Base-by-base conservation (phyloP, 2,797 vertebrate species). In the Melanotaenia nigrans region DNA sequence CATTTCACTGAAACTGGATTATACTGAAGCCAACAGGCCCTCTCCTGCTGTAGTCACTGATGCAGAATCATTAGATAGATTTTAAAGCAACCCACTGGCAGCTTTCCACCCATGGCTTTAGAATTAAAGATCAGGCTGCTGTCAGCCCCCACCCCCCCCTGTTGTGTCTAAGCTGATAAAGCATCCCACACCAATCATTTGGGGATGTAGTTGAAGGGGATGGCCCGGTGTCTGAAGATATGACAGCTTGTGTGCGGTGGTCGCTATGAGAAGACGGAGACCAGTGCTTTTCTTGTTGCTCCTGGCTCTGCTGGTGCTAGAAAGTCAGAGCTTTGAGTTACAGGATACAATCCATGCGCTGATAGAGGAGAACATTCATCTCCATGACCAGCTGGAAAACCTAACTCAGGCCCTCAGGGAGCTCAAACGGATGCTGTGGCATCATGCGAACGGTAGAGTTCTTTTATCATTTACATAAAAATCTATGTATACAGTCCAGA, bases 351-450 rank as follows among this genome's bases (percentile, higher is more conserved):
- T 96, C 78, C 93, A 95, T 16, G 77, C 89, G 1, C 88, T 96
- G 69, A 95, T 95, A 18, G 93, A 94, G 55, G 95, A 96, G 85
- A 96, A 96, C 74, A 92, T 93, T 66, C 93, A 92, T 61, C 93
- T 96, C 6, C 95, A 95, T 2, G 94, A 95, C 85, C 94, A 92
- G 81, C 90, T 96, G 80, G 93, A 96, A 84, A 96, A 95, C 82
- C 93, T 96, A 74, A 96, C 94, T 0, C 87, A 94, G 47, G 92
- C 95, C 62, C 92, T 96, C 47, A 87, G 93, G 54, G 92, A 96
- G 67, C 91, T 95, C 61, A 92, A 93, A 30, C 90, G 91, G 58
- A 92, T 95, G 69, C 85, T 96, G 25, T 92, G 90, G 89, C 93
- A 92, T 77, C 93, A 92, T 72, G 86, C 92, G 0, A 92, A 89